Percentiles rank a stretch among this genome's conserved stretches.
Conservation (phyloP, 2,113 vertebrate species). For the Urocitellus parryii region DNA sequence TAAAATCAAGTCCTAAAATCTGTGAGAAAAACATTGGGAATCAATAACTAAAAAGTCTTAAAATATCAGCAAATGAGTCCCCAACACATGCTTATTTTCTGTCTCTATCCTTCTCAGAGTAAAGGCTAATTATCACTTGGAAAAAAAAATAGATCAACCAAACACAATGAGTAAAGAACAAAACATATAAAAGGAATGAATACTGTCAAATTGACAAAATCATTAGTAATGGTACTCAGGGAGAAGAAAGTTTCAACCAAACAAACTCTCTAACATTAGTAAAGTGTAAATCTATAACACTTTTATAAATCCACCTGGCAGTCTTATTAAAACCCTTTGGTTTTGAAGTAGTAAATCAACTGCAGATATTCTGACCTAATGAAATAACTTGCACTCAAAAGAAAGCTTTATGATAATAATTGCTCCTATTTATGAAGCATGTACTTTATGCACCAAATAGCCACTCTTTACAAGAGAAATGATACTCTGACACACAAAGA, state of each 20-base stretch:
- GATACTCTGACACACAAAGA: rapidly evolving
- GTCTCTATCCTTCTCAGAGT: background rate
- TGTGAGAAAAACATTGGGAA: background rate
- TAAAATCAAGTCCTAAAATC: background rate
- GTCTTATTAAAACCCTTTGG: background rate
- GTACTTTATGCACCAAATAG: background rate
- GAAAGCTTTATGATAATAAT: background rate
- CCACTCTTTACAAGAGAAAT: background rate
- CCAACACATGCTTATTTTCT: background rate
- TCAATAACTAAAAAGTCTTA: background rate
- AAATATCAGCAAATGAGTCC: background rate
- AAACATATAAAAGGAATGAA: background rate
- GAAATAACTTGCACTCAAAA: background rate
- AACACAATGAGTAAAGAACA: background rate
- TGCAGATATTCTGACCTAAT: background rate
- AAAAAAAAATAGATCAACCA: background rate
- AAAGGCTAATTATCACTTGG: background rate
- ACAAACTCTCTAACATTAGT: background rate
- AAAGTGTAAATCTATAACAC: background rate
- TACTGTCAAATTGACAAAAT: background rate
- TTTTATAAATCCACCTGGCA: background rate
- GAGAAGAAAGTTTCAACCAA: background rate
- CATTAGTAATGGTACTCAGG: background rate
- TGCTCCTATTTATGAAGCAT: background rate
- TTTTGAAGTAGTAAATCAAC: constrained; percentile 4